phyloP scores from a whole-genome alignment of 2,888 invertebrate genomes.

The Flexamia atlantica region DNA sequence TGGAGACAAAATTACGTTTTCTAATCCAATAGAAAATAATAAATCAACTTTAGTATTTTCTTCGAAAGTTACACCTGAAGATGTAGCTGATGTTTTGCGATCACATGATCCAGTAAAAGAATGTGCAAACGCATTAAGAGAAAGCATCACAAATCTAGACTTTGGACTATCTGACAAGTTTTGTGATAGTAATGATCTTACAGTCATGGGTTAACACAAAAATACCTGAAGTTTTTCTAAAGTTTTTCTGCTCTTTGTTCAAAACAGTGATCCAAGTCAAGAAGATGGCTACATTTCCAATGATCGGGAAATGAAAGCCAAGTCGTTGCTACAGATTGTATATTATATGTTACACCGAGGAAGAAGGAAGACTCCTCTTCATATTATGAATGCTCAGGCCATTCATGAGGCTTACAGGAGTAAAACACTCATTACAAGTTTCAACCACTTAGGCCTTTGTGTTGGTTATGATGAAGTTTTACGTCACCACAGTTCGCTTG shows the following conservation, averaged over 20 bases:
- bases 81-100: neutral
- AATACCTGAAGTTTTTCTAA: constrained; percentile 2
- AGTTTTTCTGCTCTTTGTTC: neutral
- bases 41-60: neutral
- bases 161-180: neutral
- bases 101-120: neutral
- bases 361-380: neutral
- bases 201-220: neutral
- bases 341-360: neutral
- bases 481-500: neutral
- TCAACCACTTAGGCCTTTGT: constrained; percentile 11
- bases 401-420: neutral
- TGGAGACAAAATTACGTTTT: neutral
- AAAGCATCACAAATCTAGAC: neutral
- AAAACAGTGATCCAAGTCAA: neutral
- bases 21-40: neutral
- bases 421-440: constrained; percentile 5
- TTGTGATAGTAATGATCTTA: neutral
- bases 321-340: neutral
- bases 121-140: neutral
- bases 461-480: neutral
- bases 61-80: neutral
- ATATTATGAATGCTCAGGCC: neutral
- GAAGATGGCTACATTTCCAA: neutral
- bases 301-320: neutral